Evolutionary conservation across 2,888 invertebrate genomes (phyloP), one percentile per base, ranked within the genome.

Genomic region (Xestobium rufovillosum): DNA sequence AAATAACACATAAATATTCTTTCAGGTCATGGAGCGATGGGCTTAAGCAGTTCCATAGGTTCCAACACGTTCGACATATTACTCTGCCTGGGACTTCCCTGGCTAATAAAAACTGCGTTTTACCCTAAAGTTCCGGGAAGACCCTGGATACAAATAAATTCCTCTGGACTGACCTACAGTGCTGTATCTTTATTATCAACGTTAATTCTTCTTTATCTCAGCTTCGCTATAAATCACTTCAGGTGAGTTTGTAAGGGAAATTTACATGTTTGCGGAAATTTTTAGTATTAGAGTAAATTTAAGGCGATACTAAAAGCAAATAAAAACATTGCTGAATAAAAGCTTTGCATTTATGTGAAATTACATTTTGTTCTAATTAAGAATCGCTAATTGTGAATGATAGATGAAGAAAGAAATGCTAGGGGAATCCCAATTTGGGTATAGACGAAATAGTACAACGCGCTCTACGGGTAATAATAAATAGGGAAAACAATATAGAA

Each of bases 1-100:
- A n/a, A n/a, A n/a, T n/a, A n/a, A n/a, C n/a, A n/a, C n/a, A n/a
- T 19, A 19, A 6, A 14, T 41, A 42, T 52, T 34, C 36, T 63
- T 65, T 12, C 55, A 82, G 83, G 83, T 15, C 72, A 78, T 52
- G 83, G 82, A 4, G 74, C 76, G 10, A 85, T 84, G 84, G 86
- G 85, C 0, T 73, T 87, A 37, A 83, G 83, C 56, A 87, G 83
- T 63, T 78, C 84, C 1, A 81, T 87, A 30, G 85, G 85, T 11
- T 86, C 86, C 1, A 87, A 86, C 56, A 83, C 84, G 1, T 86
- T 87, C 55, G 85, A 86, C 56, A 82, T 87, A 17, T 64, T 86
- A 3, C 68, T 85, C 1, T 86, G 86, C 48, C 67, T 87, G 42
- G 86, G 85, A 1, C 58, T 84, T 10, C 86, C 87, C 1, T 86